Evolutionary conservation across 2,113 vertebrate genomes (phyloP), one percentile per base, ranked within the genome.

Genomic region (Stictonetta naevosa): DNA sequence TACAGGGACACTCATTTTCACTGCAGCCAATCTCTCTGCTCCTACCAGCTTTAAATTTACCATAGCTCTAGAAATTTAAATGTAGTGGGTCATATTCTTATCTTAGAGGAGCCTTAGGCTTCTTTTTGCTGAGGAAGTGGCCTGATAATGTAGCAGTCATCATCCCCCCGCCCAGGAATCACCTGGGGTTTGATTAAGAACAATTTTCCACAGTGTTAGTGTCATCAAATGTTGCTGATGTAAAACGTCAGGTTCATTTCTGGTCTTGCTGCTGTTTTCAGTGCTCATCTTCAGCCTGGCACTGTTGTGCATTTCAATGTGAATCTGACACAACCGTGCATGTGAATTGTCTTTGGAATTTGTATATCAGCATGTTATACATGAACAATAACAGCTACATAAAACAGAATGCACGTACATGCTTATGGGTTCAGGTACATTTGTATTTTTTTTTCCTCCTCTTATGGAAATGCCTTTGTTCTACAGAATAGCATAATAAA

Each of bases 61-160:
- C 58, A 18, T 88, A 78, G 69, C 52, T 83, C 74, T 78, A 64
- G 73, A 83, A 88, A 92, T 84, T 83, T 88, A 72, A 92, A 90
- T 86, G 48, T 63, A 81, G 29, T 78, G 36, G 52, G 33, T 86
- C 76, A 17, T 52, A 63, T 56, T 90, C 56, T 93, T 90, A 86
- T 71, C 73, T 68, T 42, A 88, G 58, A 88, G 31, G 44, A 89
- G 78, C n/a, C 33, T 36, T 66, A 18, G 38, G 34, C 38, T 75
- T 59, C 26, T 81, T 88, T 92, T 86, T 86, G 56, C 73, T 78
- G 69, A 72, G 80, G 15, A 88, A 88, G 62, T 77, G 50, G 40
- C 36, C 68, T 56, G 72, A 55, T 95, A 93, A 62, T 0, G 1
- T 38, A 56, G 50, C 31, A 89, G 14, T 84, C 3, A 0, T 88